Evolutionary conservation across 2,888 invertebrate genomes (phyloP).

Genomic region (Apamea epomidion): DNA sequence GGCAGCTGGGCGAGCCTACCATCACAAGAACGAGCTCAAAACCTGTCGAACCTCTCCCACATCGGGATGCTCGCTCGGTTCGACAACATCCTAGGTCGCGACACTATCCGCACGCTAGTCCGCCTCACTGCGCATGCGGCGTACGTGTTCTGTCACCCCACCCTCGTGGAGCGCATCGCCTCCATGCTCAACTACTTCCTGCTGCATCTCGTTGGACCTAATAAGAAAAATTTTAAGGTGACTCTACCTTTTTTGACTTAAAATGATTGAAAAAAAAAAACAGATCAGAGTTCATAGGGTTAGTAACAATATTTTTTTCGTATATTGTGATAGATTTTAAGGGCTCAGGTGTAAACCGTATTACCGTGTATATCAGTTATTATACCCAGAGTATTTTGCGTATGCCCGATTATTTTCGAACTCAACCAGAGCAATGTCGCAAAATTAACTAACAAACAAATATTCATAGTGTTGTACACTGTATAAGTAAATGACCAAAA

Average conservation of each 20-base stretch:
- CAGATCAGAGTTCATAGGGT: not conserved
- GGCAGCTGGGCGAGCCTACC: slow-evolving; percentile 94
- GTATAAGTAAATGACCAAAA: not conserved
- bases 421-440: not conserved
- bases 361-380: not conserved
- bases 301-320: not conserved
- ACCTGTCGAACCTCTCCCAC: slow-evolving; percentile 93
- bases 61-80: slow-evolving; percentile 96
- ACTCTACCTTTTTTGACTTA: not conserved
- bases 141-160: slow-evolving; percentile 96
- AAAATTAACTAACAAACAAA: not conserved
- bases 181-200: slow-evolving; percentile 99
- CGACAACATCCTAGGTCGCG: slow-evolving; percentile 97
- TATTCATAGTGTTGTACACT: not conserved
- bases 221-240: slow-evolving; percentile 97
- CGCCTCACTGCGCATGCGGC: slow-evolving; percentile 94
- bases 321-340: not conserved
- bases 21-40: slow-evolving; percentile 93
- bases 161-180: slow-evolving; percentile 97
- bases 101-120: slow-evolving; percentile 96
- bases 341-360: not conserved
- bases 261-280: not conserved
- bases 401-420: not conserved
- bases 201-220: slow-evolving; percentile 96
- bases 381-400: not conserved